A percentile compares a stretch with the other conserved stretches of the same genome.
phyloP scores from a whole-genome alignment of 2,113 vertebrate genomes.

The Phrynosoma platyrhinos region DNA sequence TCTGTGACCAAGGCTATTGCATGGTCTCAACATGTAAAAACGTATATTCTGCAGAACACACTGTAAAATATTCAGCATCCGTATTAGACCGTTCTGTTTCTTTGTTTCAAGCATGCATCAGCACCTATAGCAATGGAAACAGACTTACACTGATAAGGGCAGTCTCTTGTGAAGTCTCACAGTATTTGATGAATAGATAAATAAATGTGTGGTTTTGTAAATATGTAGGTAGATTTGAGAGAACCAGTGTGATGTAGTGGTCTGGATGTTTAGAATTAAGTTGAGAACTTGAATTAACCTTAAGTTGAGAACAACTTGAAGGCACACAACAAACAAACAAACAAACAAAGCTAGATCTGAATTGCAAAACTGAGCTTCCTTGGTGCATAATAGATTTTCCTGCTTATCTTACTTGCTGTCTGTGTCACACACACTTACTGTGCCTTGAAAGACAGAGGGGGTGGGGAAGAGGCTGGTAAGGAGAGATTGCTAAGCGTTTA shows the following conservation, averaged over 20 bases:
- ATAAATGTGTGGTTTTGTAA: too few relatives aligned
- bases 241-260: too few relatives aligned
- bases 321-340: too few relatives aligned
- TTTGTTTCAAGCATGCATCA: background rate
- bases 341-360: too few relatives aligned
- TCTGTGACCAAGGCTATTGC: background rate
- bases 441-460: background rate
- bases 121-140: background rate
- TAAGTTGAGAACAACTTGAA: too few relatives aligned
- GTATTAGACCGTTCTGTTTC: background rate
- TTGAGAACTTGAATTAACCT: too few relatives aligned
- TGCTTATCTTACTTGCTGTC: background rate
- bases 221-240: too few relatives aligned
- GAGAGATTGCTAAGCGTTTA: background rate
- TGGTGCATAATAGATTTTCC: background rate
- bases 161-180: background rate
- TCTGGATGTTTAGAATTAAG: too few relatives aligned
- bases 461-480: background rate
- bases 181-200: background rate
- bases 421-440: background rate
- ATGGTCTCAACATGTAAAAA: too few relatives aligned
- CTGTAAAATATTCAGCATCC: background rate
- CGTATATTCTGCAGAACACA: too few relatives aligned
- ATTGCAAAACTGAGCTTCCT: background rate
- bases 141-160: background rate